Percentiles rank a stretch among this genome's conserved stretches.
These are phyloP conservation scores for Myathropa florea DNA, from an alignment of 2,888 invertebrate species.

Conservation along the genomic window DNA sequence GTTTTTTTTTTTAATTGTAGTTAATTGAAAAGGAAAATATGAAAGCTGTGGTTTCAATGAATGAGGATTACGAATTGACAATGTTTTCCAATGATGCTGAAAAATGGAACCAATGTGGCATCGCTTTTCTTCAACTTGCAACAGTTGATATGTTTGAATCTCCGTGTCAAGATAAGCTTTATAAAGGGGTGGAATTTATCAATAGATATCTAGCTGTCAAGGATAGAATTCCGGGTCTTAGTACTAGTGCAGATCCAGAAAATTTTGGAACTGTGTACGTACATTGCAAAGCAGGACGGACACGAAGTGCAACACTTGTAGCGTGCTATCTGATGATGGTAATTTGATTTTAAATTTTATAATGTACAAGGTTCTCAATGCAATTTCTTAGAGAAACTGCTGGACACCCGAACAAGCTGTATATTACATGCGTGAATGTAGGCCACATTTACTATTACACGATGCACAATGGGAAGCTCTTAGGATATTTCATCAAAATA, in stretches of 20 bases:
- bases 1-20: constrained; percentile 82
- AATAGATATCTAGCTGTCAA: constrained; percentile 84
- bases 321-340: constrained; percentile 98
- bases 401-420: constrained; percentile 94
- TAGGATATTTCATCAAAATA: constrained; percentile 85
- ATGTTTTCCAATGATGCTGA: constrained; percentile 90
- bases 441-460: constrained; percentile 93
- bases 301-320: constrained; percentile 97
- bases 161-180: constrained; percentile 92
- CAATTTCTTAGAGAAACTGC: constrained; percentile 86
- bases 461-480: constrained; percentile 93
- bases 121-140: constrained; percentile 93
- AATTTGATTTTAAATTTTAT: constrained; percentile 65
- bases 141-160: constrained; percentile 96
- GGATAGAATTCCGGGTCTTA: constrained; percentile 80
- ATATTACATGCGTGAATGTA: constrained; percentile 87
- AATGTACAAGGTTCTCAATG: neutral
- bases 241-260: constrained; percentile 74
- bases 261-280: constrained; percentile 91
- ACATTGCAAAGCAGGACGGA: constrained; percentile 99
- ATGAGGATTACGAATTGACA: constrained; percentile 96
- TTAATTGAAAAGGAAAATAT: constrained; percentile 93
- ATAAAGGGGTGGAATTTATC: constrained; percentile 92
- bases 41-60: constrained; percentile 97
- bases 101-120: constrained; percentile 90